phyloP scores from a whole-genome alignment of 2,113 vertebrate genomes.

The Nothoprocta pentlandii region DNA sequence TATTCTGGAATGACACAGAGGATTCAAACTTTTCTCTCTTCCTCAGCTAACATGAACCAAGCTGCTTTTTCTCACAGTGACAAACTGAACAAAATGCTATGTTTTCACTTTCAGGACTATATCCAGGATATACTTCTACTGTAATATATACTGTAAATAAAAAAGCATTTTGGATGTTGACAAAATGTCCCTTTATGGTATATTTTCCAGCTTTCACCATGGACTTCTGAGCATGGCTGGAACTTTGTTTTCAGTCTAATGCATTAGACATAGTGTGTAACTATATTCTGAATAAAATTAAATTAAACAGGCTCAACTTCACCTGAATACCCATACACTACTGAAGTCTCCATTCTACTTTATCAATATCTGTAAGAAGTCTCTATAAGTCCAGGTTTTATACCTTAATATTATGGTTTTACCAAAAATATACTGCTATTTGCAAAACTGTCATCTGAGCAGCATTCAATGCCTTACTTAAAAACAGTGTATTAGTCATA shows the following conservation, averaged over 20 bases:
- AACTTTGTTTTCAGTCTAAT: not conserved
- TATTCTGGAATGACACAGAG: not conserved
- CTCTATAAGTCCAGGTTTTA: not conserved
- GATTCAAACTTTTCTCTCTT: not conserved
- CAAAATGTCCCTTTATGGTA: not conserved
- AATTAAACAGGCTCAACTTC: not conserved
- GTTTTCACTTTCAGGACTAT: not conserved
- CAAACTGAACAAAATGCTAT: not conserved
- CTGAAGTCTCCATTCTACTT: not conserved
- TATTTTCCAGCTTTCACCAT: not conserved
- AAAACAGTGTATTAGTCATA: not conserved
- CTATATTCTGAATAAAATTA: not conserved
- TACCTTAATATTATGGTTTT: not conserved
- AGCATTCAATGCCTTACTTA: not conserved
- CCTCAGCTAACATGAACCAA: not conserved
- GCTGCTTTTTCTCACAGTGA: not conserved
- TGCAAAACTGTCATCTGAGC: not conserved
- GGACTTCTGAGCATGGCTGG: not conserved
- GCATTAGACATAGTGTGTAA: not conserved
- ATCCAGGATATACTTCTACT: not conserved
- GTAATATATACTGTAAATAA: not conserved
- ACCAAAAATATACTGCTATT: not conserved
- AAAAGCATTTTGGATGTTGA: not conserved
- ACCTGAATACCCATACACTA: not conserved
- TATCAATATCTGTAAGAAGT: not conserved